phyloP scores from a whole-genome alignment of 2,888 invertebrate genomes.

The Pammene aurita region DNA sequence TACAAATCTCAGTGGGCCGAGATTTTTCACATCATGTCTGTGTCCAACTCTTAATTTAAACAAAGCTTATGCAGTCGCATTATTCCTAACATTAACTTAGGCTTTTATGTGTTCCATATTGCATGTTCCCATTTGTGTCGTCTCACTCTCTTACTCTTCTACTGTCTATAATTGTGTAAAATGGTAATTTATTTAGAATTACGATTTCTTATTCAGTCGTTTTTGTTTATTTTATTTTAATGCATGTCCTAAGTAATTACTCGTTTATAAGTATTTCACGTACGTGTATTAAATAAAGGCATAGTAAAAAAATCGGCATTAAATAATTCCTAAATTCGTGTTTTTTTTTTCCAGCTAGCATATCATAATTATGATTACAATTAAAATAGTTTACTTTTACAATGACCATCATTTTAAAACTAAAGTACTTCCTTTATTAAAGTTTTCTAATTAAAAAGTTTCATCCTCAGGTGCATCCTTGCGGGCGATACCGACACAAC shows the following conservation, averaged over 20 bases:
- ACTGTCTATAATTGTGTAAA: neutral
- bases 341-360: no score
- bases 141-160: conserved; percentile 13
- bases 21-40: conserved; percentile 1
- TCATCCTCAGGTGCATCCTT: conserved; percentile 93
- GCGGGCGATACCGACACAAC: conserved; percentile 98
- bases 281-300: neutral
- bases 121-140: conserved; percentile 17
- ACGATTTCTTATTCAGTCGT: neutral
- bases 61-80: conserved; percentile 19
- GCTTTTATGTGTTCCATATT: conserved; percentile 15
- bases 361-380: no score
- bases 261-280: neutral
- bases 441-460: conserved; percentile 22
- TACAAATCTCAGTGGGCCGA: neutral
- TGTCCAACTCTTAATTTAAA: conserved; percentile 4
- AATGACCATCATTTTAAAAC: no score
- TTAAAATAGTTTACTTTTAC: no score
- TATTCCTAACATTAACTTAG: conserved; percentile 6
- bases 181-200: neutral
- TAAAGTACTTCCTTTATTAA: no score
- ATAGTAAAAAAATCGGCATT: neutral
- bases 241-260: neutral
- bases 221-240: neutral
- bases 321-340: neutral